Conservation (phyloP, 92 coral and sea anemone genomes). For the Nematostella vectensis region DNA sequence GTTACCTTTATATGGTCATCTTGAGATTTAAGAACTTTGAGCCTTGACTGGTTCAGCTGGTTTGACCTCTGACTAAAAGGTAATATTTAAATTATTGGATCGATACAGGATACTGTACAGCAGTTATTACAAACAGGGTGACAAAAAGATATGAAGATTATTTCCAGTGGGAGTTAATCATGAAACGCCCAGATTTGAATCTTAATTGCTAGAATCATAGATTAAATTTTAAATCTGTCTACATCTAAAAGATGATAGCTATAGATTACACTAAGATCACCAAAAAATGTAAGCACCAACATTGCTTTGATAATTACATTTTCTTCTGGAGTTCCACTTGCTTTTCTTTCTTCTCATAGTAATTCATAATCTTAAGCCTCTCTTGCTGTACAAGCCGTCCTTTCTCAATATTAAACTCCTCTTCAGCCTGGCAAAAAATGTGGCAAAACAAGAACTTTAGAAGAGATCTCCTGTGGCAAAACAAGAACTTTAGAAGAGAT, state of each 20-base stretch:
- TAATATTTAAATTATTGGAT: background rate
- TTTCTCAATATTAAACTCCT: constrained; percentile 93
- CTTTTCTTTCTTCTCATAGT: constrained; percentile 90
- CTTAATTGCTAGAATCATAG: too few species aligned
- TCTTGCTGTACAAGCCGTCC: constrained; percentile 98
- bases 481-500: background rate
- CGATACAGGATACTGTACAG: too few species aligned
- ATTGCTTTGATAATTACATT: constrained; percentile 44
- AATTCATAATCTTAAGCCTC: constrained; percentile 84
- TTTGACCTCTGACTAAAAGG: constrained; percentile 76
- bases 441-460: background rate
- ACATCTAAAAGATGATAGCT: too few species aligned
- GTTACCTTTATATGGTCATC: constrained; percentile 97
- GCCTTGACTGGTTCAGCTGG: constrained; percentile 85
- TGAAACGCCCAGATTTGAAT: too few species aligned
- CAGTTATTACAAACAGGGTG: too few species aligned
- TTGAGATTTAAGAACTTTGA: constrained; percentile 76
- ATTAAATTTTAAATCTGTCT: too few species aligned
- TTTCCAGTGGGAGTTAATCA: too few species aligned
- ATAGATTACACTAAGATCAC: too few species aligned
- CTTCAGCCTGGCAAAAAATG: constrained; percentile 66
- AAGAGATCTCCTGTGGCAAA: background rate
- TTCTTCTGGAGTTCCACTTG: constrained; percentile 96
- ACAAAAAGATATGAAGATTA: too few species aligned
- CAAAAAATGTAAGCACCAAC: background rate